A percentile compares a stretch with the other conserved stretches of the same genome.
phyloP scores from a whole-genome alignment of 1,140 invertebrate species.

The Drosophila busckii region DNA sequence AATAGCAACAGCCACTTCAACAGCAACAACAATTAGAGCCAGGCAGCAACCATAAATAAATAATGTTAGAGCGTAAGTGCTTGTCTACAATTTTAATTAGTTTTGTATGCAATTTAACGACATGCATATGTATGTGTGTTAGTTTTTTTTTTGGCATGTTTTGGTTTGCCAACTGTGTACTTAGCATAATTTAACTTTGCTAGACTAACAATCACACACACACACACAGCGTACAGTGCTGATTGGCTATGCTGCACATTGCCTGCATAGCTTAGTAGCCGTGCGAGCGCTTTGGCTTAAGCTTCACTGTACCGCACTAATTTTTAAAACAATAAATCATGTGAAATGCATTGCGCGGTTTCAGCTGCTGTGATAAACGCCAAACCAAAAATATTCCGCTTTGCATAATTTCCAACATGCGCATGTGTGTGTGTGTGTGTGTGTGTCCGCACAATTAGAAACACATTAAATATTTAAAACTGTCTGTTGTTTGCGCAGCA shows the following conservation, averaged over 20 bases:
- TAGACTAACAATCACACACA: slow-evolving; percentile 12
- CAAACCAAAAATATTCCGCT: slow-evolving; percentile 38
- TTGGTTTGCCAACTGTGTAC: slow-evolving; percentile 15
- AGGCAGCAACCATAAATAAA: slow-evolving; percentile 15
- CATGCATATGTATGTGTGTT: slow-evolving; percentile 50
- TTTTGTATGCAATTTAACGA: slow-evolving; percentile 65
- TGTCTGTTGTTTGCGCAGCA: slow-evolving; percentile 16
- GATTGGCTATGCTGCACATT: no score
- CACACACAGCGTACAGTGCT: no score
- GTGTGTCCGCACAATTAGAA: slow-evolving; percentile 56
- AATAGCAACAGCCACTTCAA: slow-evolving; percentile 15
- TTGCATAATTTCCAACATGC: slow-evolving; percentile 18
- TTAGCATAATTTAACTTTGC: slow-evolving; percentile 15
- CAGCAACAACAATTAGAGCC: slow-evolving; percentile 21
- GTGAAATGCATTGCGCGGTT: neutral
- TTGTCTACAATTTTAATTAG: slow-evolving; percentile 73
- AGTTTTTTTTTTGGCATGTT: slow-evolving; percentile 4
- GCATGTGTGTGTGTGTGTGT: neutral
- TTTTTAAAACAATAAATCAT: slow-evolving; percentile 66
- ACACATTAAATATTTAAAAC: slow-evolving; percentile 66
- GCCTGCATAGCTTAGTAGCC: no score
- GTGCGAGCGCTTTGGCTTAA: no score
- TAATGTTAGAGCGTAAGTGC: slow-evolving; percentile 58
- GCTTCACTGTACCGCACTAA: no score
- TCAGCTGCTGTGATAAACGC: slow-evolving; percentile 39